These are phyloP conservation scores for Caenorhabditis inopinata DNA, from an alignment of 1,140 invertebrate species.

Conservation along the genomic window DNA sequence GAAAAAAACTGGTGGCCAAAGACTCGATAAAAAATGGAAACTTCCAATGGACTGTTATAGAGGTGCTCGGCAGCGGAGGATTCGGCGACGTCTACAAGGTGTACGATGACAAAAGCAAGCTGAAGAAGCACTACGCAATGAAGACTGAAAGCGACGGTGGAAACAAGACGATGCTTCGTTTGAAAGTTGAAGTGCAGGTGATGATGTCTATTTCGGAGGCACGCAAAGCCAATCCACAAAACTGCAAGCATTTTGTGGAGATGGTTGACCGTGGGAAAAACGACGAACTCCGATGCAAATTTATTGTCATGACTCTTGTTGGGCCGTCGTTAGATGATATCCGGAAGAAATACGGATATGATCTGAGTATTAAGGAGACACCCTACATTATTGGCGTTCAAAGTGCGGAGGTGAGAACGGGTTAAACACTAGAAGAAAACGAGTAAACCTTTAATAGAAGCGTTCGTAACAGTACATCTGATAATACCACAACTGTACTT, in stretches of 20 bases:
- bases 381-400: not conserved
- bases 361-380: not conserved
- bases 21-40: not conserved
- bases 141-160: not conserved
- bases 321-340: not conserved
- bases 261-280: not conserved
- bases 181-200: conserved; percentile 2
- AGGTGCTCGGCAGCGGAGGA: not conserved
- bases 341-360: not conserved
- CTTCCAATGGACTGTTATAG: not conserved
- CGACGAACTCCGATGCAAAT: not conserved
- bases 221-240: not conserved
- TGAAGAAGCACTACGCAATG: not conserved
- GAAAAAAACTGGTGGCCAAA: not conserved
- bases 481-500: no score
- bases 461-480: no score
- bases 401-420: not conserved
- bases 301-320: conserved; percentile 12
- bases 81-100: not conserved
- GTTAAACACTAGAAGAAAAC: no score
- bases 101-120: not conserved
- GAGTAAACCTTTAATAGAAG: no score
- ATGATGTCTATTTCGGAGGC: not conserved
- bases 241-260: not conserved
- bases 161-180: not conserved